phyloP scores from a whole-genome alignment of 2,113 vertebrate genomes.

The Leptocoma aspasia region DNA sequence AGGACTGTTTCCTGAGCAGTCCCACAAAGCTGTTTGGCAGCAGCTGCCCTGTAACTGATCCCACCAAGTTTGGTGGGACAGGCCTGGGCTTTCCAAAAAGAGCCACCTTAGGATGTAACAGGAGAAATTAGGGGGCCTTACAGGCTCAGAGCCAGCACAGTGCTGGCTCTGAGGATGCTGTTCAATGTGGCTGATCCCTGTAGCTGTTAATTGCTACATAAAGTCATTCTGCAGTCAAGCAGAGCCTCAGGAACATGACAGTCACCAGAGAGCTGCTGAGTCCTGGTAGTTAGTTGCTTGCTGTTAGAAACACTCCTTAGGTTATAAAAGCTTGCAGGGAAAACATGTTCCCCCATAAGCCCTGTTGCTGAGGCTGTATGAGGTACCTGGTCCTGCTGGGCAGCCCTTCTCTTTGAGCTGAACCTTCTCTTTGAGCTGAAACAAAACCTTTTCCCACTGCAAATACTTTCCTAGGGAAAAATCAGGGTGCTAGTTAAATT shows the following conservation, averaged over 20 bases:
- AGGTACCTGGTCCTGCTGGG: background rate
- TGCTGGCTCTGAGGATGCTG: background rate
- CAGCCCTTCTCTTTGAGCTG: no score
- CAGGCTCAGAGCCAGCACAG: slow-evolving; percentile 28
- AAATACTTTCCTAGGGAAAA: background rate
- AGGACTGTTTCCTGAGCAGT: background rate
- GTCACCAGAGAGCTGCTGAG: slow-evolving; percentile 17
- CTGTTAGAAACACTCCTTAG: background rate
- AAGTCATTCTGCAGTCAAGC: background rate
- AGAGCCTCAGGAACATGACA: background rate
- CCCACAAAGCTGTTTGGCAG: background rate
- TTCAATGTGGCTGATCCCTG: background rate
- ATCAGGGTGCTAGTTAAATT: background rate
- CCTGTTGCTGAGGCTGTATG: background rate
- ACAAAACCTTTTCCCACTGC: background rate
- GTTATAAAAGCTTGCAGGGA: background rate
- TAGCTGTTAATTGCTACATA: background rate
- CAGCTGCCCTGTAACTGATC: background rate
- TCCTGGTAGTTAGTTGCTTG: slow-evolving; percentile 29
- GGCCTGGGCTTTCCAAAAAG: slow-evolving; percentile 8
- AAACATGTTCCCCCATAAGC: background rate
- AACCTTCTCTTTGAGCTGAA: background rate
- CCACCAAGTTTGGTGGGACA: background rate
- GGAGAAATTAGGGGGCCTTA: slow-evolving; percentile 20
- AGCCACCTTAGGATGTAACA: slow-evolving; percentile 5